Percentiles rank a stretch among this genome's conserved stretches.
Evolutionary conservation across 2,797 vertebrate genomes (phyloP).

Genomic region (Dendrocincla tyrannina): DNA sequence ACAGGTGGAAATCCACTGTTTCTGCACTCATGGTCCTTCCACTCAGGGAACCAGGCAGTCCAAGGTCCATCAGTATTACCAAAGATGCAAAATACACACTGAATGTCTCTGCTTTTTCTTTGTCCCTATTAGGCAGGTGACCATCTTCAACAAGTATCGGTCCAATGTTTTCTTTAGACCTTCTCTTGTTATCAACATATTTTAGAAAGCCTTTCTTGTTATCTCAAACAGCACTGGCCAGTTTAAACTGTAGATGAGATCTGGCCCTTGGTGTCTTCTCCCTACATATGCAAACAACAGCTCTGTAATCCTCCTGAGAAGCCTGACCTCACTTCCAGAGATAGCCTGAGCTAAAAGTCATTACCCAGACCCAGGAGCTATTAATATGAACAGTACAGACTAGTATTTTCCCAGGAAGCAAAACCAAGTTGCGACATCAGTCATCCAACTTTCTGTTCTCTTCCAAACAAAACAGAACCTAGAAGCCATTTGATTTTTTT

Average conservation of each 20-base stretch:
- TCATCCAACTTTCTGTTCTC: background rate
- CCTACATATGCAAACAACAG: background rate
- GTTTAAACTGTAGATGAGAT: background rate
- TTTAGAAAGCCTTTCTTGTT: background rate
- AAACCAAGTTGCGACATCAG: background rate
- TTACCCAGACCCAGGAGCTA: background rate
- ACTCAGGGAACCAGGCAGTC: background rate
- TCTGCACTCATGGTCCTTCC: too few relatives aligned
- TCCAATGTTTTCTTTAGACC: background rate
- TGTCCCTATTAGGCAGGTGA: background rate
- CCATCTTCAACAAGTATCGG: background rate
- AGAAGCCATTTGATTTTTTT: background rate
- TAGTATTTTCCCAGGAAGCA: background rate
- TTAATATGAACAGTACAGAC: background rate
- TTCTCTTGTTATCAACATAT: background rate
- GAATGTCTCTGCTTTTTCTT: background rate
- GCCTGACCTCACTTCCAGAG: background rate
- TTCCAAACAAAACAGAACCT: background rate
- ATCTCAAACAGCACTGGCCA: background rate
- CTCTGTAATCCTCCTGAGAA: background rate
- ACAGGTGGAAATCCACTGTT: background rate
- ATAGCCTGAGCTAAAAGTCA: background rate
- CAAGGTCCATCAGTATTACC: background rate
- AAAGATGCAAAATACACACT: background rate
- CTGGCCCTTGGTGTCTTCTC: background rate